Evolutionary conservation across 2,113 vertebrate species (phyloP).

Genomic region (Zeus faber): DNA sequence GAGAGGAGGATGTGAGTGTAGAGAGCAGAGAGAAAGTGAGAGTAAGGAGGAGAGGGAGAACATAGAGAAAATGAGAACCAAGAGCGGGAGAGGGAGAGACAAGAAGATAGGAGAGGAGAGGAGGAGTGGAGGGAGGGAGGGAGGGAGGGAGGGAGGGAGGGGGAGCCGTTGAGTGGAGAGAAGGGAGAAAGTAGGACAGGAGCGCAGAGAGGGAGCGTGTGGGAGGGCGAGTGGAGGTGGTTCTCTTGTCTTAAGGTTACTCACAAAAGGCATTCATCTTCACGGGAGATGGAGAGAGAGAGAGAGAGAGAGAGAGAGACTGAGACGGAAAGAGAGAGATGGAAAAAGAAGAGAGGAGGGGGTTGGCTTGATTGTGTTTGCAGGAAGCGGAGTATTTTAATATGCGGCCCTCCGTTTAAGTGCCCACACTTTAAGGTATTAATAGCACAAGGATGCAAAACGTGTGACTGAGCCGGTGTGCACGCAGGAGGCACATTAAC

Average conservation of each 20-base stretch:
- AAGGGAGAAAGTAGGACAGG: slow-evolving; percentile 48
- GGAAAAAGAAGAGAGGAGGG: slow-evolving; percentile 27
- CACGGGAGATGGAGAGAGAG: slow-evolving; percentile 35
- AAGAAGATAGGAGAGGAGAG: slow-evolving; percentile 6
- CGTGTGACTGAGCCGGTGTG: slow-evolving; percentile 1
- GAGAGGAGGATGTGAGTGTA: slow-evolving; percentile 1
- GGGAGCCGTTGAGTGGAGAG: slow-evolving; percentile 4
- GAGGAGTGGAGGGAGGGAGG: slow-evolving; percentile 37
- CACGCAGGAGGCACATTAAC: background rate
- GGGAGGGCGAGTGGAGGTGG: slow-evolving; percentile 64
- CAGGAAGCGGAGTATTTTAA: slow-evolving; percentile 67
- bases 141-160: slow-evolving; percentile 47
- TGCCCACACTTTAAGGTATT: slow-evolving; percentile 67
- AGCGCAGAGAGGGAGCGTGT: slow-evolving; percentile 40
- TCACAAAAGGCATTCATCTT: slow-evolving; percentile 61
- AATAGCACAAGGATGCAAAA: slow-evolving; percentile 48
- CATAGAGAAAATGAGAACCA: slow-evolving; percentile 50
- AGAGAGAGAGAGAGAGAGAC: slow-evolving; percentile 6
- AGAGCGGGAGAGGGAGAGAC: slow-evolving; percentile 56
- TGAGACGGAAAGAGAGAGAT: slow-evolving; percentile 32
- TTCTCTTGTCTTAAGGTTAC: slow-evolving; percentile 68
- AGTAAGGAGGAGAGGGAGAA: background rate
- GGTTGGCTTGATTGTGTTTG: slow-evolving; percentile 36
- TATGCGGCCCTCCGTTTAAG: slow-evolving; percentile 59
- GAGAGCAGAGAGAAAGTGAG: slow-evolving; percentile 1